These are phyloP conservation scores for Pitta sordida DNA, from an alignment of 2,113 vertebrate species.

Conservation along the genomic window DNA sequence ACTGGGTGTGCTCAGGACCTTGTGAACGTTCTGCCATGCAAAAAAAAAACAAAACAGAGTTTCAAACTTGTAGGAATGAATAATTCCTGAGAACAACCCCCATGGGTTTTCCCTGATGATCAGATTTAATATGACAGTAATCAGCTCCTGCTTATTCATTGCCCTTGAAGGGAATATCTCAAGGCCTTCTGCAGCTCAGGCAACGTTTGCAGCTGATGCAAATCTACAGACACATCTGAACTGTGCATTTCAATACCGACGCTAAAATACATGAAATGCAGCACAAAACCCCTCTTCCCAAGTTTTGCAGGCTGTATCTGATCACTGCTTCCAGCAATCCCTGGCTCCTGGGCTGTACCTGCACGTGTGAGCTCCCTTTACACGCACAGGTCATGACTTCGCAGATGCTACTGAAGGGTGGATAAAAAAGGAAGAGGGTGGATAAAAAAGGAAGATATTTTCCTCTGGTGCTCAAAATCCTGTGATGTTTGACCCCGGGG, in stretches of 20 bases:
- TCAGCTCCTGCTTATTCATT: conserved; percentile 39
- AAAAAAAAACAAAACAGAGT: neutral
- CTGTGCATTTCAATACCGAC: neutral
- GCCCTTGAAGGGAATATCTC: neutral
- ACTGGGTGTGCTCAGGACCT: conserved; percentile 75
- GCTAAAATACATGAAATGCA: neutral
- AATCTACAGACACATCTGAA: neutral
- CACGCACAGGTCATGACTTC: neutral
- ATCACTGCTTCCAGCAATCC: neutral
- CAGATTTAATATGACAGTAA: conserved; percentile 48
- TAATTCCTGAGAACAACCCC: conserved; percentile 31
- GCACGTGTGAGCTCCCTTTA: neutral
- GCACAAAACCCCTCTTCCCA: neutral
- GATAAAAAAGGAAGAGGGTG: no score
- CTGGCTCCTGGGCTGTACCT: neutral
- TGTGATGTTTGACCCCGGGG: neutral
- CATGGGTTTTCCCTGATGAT: conserved; percentile 11
- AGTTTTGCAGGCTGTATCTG: neutral
- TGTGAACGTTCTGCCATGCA: conserved; percentile 82
- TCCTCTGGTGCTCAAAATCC: neutral
- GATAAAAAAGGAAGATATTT: neutral
- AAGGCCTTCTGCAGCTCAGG: neutral
- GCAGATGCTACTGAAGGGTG: neutral
- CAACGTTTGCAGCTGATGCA: neutral
- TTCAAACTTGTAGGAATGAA: neutral